Base-by-base conservation (phyloP, 2,888 invertebrate species). In the Caenorhabditis sinica region DNA sequence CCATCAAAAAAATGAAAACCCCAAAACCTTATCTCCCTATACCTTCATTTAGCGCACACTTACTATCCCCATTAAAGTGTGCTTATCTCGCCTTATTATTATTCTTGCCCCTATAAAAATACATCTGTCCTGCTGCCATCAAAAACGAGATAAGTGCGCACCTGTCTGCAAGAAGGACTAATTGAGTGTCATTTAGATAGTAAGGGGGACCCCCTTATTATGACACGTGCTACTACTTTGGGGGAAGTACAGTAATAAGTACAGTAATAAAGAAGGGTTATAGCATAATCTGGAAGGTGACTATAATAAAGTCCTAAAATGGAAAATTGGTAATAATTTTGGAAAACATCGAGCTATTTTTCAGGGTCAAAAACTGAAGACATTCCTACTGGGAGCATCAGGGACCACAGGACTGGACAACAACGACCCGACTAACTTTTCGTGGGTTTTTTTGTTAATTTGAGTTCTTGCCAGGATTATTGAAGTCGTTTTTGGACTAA, bases 161-260 rank as follows among this genome's bases (percentile, higher is more conserved):
- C 60, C 60, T 65, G 60, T 25, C 28, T 11, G 17, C 2, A 3
- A 15, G 33, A 9, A 36, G 33, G 45, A 65, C 66, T 76, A 76
- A 76, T 76, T 76, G 76, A 76, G 76, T 76, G 76, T 68, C 23
- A 76, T 74, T 65, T 28, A 43, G 53, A 30, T 25, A 61, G 33
- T 33, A 33, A 4, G 33, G 33, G 25, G n/a, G 40, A 40, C 49
- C 49, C 49, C 20, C 49, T 17, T 33, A 58, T 28, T 17, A 60
- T 25, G 20, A 45, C 45, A 60, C 33, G 43, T 33, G 20, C 20
- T 8, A 61, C 8, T 9, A 61, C 61, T 40, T 51, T 20, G 20
- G 51, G 28, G 5, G 5, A 20, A 20, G 11, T 49, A 20, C n/a
- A 49, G 49, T 20, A n/a, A 49, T 49, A n/a, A n/a, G 20, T 4